These are phyloP conservation scores for Apogon hyalosoma DNA, from an alignment of 2,797 vertebrate species.

Conservation along the genomic window DNA sequence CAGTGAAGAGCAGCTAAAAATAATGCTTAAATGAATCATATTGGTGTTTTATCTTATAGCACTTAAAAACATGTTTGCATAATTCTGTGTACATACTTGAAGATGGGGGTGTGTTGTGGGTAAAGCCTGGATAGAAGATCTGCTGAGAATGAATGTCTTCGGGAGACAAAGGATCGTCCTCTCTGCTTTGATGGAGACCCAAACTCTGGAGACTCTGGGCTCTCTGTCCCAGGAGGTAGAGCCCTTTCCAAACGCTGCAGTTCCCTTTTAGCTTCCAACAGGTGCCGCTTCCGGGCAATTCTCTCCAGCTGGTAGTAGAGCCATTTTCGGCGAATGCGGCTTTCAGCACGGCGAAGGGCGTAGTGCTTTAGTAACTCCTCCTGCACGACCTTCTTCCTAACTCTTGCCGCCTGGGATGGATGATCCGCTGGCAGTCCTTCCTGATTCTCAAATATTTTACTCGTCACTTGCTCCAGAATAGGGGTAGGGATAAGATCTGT, in stretches of 20 bases:
- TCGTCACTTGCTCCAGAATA: slow-evolving; percentile 59
- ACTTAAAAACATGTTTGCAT: not conserved
- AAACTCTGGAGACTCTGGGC: slow-evolving; percentile 67
- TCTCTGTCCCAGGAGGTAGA: slow-evolving; percentile 78
- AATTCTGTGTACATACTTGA: slow-evolving; percentile 73
- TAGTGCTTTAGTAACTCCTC: slow-evolving; percentile 87
- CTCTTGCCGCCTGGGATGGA: slow-evolving; percentile 67
- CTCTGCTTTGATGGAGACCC: slow-evolving; percentile 48
- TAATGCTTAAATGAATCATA: not conserved
- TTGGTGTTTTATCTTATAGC: not conserved
- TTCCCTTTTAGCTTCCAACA: slow-evolving; percentile 90
- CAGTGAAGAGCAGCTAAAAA: too few relatives aligned
- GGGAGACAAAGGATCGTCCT: slow-evolving; percentile 53
- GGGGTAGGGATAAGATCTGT: slow-evolving; percentile 76
- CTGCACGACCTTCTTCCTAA: slow-evolving; percentile 87
- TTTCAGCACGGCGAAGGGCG: slow-evolving; percentile 84
- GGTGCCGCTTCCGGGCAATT: slow-evolving; percentile 89
- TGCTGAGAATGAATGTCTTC: slow-evolving; percentile 85
- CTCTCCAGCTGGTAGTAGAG: slow-evolving; percentile 89
- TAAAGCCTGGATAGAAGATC: slow-evolving; percentile 85
- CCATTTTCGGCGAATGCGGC: slow-evolving; percentile 83
- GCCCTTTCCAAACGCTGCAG: slow-evolving; percentile 87
- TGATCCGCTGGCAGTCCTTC: slow-evolving; percentile 51
- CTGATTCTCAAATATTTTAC: slow-evolving; percentile 53
- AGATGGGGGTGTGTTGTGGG: slow-evolving; percentile 83